Evolutionary conservation across 2,888 invertebrate species (phyloP).

Genomic region (Endotricha flammealis): DNA sequence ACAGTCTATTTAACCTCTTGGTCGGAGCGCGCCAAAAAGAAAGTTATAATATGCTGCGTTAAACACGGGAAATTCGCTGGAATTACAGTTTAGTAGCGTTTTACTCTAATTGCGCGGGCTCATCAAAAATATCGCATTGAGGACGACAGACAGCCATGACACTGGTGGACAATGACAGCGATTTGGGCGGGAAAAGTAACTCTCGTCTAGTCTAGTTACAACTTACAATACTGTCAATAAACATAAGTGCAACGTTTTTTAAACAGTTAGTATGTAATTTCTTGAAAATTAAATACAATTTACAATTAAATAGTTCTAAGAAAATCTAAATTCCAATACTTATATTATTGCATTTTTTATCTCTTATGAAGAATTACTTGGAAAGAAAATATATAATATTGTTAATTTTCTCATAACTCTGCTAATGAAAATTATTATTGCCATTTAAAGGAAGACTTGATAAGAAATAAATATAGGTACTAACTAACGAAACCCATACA

Average conservation of each 20-base stretch:
- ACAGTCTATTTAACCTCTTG: conserved; percentile 69
- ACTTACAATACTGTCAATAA: conserved; percentile 16
- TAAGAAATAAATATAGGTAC: too few relatives aligned
- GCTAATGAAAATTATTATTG: too few relatives aligned
- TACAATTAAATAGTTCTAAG: too few relatives aligned
- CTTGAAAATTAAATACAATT: too few relatives aligned
- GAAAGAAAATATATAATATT: too few relatives aligned
- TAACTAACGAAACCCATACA: too few relatives aligned
- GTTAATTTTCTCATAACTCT: too few relatives aligned
- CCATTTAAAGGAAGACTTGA: too few relatives aligned
- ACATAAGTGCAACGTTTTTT: conserved; percentile 15
- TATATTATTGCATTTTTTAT: too few relatives aligned
- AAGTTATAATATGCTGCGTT: conserved; percentile 67
- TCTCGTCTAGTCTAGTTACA: conserved; percentile 23
- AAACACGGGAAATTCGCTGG: conserved; percentile 63
- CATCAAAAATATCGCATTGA: conserved; percentile 53
- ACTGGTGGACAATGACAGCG: conserved; percentile 51
- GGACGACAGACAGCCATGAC: conserved; percentile 44
- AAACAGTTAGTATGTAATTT: too few relatives aligned
- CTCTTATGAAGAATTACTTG: too few relatives aligned
- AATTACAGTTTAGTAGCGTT: conserved; percentile 67
- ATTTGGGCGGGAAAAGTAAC: conserved; percentile 53
- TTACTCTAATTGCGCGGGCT: conserved; percentile 67
- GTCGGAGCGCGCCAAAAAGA: conserved; percentile 53
- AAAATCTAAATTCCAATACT: too few relatives aligned